phyloP scores from a whole-genome alignment of 1,140 invertebrate genomes.

The Brachionus sp. region DNA sequence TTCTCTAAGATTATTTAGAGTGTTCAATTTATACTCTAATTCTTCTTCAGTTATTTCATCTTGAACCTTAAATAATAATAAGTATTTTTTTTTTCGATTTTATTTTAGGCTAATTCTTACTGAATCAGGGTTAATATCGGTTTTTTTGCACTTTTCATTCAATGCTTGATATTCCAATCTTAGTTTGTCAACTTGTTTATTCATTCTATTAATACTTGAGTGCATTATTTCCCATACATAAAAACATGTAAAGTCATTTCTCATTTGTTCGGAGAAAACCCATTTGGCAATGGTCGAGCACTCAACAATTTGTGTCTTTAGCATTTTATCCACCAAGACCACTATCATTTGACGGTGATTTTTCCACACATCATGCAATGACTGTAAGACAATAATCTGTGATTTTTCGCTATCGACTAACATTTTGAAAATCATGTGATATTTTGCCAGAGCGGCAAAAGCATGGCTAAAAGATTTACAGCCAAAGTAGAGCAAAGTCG shows the following conservation, averaged over 20 bases:
- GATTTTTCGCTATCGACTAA: slow-evolving; percentile 88
- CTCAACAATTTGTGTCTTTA: slow-evolving; percentile 94
- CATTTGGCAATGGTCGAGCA: slow-evolving; percentile 94
- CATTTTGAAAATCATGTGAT: slow-evolving; percentile 83
- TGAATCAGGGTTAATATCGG: neutral
- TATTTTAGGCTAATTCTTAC: neutral
- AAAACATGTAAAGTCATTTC: slow-evolving; percentile 80
- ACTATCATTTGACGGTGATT: slow-evolving; percentile 91
- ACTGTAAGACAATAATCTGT: slow-evolving; percentile 86
- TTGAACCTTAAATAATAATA: neutral
- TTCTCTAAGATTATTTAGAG: slow-evolving; percentile 31
- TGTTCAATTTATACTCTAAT: slow-evolving; percentile 2
- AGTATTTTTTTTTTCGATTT: too few relatives aligned
- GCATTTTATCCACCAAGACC: slow-evolving; percentile 89
- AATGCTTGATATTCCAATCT: slow-evolving; percentile 30
- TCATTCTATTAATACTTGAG: slow-evolving; percentile 89
- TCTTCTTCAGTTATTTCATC: slow-evolving; percentile 42
- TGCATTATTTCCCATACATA: slow-evolving; percentile 97
- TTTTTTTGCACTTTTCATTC: slow-evolving; percentile 29
- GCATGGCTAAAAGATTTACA: slow-evolving; percentile 96
- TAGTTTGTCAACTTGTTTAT: slow-evolving; percentile 81
- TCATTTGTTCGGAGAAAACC: slow-evolving; percentile 97
- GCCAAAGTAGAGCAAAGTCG: slow-evolving; percentile 84
- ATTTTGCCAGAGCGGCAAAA: slow-evolving; percentile 91
- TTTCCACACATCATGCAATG: slow-evolving; percentile 88